Conservation (phyloP, 2,113 vertebrate genomes). For the Mus spicilegus region DNA sequence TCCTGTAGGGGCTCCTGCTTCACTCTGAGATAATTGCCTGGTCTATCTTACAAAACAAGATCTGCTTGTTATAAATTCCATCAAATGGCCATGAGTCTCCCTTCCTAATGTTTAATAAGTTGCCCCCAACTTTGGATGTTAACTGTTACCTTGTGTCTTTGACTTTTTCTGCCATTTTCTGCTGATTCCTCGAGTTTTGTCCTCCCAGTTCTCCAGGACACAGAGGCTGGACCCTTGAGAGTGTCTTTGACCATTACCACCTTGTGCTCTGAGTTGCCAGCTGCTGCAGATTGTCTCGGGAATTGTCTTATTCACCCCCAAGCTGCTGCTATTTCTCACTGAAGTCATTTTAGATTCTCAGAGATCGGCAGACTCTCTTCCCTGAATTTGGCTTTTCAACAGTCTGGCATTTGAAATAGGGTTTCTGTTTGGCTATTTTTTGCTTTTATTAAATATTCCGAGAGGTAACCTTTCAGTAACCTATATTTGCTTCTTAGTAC, state of each 20-base stretch:
- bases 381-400: background rate
- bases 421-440: conserved; percentile 52
- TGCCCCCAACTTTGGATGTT: background rate
- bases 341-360: conserved; percentile 38
- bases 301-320: background rate
- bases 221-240: background rate
- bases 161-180: background rate
- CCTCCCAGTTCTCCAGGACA: background rate
- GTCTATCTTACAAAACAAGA: background rate
- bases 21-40: background rate
- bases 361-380: background rate
- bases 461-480: conserved; percentile 74
- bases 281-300: background rate
- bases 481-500: conserved; percentile 71
- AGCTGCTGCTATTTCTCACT: background rate
- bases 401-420: conserved; percentile 20
- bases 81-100: background rate
- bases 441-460: conserved; percentile 66
- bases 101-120: background rate
- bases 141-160: background rate
- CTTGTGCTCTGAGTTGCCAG: background rate
- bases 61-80: background rate
- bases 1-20: background rate
- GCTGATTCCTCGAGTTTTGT: background rate
- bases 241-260: background rate